These are phyloP conservation scores for Dasyornis broadbenti DNA, from an alignment of 2,113 vertebrate genomes.

Conservation along the genomic window DNA sequence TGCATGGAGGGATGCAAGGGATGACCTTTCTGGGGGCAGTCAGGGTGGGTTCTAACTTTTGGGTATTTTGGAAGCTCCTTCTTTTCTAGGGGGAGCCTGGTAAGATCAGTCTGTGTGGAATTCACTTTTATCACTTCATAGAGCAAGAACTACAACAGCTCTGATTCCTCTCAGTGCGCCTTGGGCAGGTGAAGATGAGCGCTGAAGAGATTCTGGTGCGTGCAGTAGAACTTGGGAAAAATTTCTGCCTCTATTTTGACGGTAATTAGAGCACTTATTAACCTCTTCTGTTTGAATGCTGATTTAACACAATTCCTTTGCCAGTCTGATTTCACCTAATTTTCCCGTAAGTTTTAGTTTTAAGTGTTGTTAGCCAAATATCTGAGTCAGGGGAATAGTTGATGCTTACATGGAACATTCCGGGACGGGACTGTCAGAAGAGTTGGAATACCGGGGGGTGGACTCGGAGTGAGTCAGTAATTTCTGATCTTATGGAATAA, in stretches of 20 bases:
- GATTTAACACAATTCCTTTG: neutral
- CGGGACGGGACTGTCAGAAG: neutral
- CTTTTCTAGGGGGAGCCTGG: neutral
- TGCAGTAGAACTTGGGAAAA: neutral
- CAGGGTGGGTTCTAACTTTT: neutral
- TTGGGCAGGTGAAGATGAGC: conserved; percentile 30
- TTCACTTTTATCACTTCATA: neutral
- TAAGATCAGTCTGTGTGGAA: neutral
- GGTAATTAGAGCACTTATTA: conserved; percentile 5
- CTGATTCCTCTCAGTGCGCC: neutral
- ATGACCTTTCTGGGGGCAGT: neutral
- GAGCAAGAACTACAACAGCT: neutral
- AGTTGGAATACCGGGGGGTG: neutral
- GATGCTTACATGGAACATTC: neutral
- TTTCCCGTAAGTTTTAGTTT: neutral
- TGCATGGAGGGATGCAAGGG: neutral
- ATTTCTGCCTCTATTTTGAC: conserved; percentile 25
- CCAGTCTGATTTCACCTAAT: neutral
- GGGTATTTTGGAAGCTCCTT: neutral
- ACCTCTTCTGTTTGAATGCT: neutral
- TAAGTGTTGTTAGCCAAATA: neutral
- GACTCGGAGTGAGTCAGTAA: neutral
- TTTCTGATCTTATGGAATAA: accelerated
- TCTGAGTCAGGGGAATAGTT: neutral
- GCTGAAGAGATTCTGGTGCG: neutral